These are phyloP conservation scores for Centrocercus urophasianus DNA, from an alignment of 2,113 vertebrate species.

Conservation along the genomic window DNA sequence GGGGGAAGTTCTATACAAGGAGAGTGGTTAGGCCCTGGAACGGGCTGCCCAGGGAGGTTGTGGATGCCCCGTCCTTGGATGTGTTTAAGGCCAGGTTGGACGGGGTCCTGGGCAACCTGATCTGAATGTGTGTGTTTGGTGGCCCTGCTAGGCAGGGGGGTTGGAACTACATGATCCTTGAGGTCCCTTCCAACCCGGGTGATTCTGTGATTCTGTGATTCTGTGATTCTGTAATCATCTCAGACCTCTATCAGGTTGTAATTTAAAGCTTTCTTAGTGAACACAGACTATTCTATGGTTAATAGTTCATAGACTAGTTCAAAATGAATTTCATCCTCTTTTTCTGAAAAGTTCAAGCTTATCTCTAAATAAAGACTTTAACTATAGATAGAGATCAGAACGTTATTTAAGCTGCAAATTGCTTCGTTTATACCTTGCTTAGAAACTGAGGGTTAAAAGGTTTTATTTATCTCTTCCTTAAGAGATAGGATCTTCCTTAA, in stretches of 20 bases:
- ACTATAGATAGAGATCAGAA: neutral
- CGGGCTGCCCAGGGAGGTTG: too few species aligned
- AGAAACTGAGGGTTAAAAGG: neutral
- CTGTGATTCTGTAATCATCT: neutral
- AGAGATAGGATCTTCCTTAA: neutral
- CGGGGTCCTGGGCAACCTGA: too few species aligned
- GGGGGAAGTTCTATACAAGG: too few species aligned
- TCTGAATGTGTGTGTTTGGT: too few species aligned
- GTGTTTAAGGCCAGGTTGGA: too few species aligned
- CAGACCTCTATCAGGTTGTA: neutral
- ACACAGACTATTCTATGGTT: neutral
- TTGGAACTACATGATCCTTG: too few species aligned
- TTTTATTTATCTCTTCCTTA: conserved; percentile 26
- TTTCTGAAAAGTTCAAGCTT: neutral
- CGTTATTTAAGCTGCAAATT: conserved; percentile 22
- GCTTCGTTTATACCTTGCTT: conserved; percentile 10
- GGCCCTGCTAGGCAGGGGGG: too few species aligned
- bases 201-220: too few species aligned
- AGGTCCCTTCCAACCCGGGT: too few species aligned
- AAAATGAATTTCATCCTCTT: neutral
- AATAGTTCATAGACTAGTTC: neutral
- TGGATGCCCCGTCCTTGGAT: too few species aligned
- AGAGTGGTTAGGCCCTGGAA: too few species aligned
- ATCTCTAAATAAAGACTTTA: neutral
- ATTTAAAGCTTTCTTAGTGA: conserved; percentile 2